Evolutionary conservation across 2,888 invertebrate genomes (phyloP).

Genomic region (Leucophenga maculata): DNA sequence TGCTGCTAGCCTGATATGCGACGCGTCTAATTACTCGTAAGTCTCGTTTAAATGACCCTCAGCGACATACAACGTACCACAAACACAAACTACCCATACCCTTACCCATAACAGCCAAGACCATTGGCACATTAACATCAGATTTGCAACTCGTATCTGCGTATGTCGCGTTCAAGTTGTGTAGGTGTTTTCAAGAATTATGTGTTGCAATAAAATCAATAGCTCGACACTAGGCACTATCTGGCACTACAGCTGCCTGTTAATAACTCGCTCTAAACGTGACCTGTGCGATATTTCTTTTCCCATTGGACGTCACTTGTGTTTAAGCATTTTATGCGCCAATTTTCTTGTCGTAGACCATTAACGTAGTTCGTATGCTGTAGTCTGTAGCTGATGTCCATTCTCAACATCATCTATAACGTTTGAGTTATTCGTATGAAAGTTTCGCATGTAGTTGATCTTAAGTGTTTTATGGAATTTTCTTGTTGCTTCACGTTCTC

Average conservation of each 20-base stretch:
- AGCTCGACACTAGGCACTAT: slow-evolving; percentile 22
- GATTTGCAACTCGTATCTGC: slow-evolving; percentile 49
- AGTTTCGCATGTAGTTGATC: slow-evolving; percentile 46
- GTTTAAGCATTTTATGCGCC: slow-evolving; percentile 4
- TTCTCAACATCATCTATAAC: background rate
- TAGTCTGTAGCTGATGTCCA: slow-evolving; percentile 35
- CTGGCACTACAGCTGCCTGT: slow-evolving; percentile 21
- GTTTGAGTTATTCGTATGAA: slow-evolving; percentile 19
- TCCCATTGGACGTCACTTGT: background rate
- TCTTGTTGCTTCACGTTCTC: slow-evolving; percentile 49
- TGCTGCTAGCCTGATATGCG: slow-evolving; percentile 31
- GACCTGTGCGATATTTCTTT: slow-evolving; percentile 55
- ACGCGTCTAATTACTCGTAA: slow-evolving; percentile 60
- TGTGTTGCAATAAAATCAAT: slow-evolving; percentile 65
- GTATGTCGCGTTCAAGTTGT: slow-evolving; percentile 11
- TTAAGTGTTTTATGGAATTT: slow-evolving; percentile 65
- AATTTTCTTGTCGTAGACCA: slow-evolving; percentile 3
- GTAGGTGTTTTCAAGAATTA: slow-evolving; percentile 48
- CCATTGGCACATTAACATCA: slow-evolving; percentile 61
- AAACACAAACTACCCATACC: slow-evolving; percentile 10
- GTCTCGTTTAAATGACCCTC: slow-evolving; percentile 44
- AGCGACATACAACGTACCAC: slow-evolving; percentile 20
- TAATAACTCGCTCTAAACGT: slow-evolving; percentile 61
- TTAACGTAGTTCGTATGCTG: slow-evolving; percentile 20
- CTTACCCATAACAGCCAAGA: slow-evolving; percentile 6